Base-by-base conservation (phyloP, 1,140 invertebrate species). In the Conopomorpha cramerella region DNA sequence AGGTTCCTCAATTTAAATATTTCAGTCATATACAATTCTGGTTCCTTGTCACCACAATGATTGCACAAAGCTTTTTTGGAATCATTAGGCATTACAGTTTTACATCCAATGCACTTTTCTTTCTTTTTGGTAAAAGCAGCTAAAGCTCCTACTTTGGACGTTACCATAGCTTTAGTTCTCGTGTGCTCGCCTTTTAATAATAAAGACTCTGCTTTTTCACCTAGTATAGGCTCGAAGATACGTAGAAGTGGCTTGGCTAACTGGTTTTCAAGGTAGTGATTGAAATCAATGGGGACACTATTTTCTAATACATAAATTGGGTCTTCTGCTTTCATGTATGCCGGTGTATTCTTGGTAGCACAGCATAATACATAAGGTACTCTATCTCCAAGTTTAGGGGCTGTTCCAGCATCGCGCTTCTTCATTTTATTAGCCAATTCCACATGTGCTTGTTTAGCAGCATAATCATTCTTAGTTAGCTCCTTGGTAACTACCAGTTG, bases 251-350 rank as follows among this genome's bases (percentile, higher is more conserved):
- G 98, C 73, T 99, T 99, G 0, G 96, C 93, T 12, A 99, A 72
- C 71, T 99, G 98, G 80, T 99, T 98, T 60, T 99, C 94, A 49
- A 99, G 77, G 72, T 99, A 99, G 77, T 99, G 98, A 43, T 88
- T 89, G 0, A 92, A 92, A 78, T 99, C 98, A 46, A 99, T 99
- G 0, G 97, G 96, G 55, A 99, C 87, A 64, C 90, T 98, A 65
- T 99, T 99, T 64, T 99, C 95, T 37, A 99, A 77, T 0, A 99
- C 97, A 78, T 95, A 99, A 45, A 98, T 94, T 0, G 98, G 97
- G 85, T 99, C 97, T 84, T 92, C 89, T 1, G 89, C 90, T 73
- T 90, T 91, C 57, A 90, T 83, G 65, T 98, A 99, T 7, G 96
- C 95, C 10, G 95, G 92, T 1, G 93, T 93, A 51, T 92, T 91